Evolutionary conservation across 1,140 invertebrate species (phyloP).

Genomic region (Trissolcus basalis): DNA sequence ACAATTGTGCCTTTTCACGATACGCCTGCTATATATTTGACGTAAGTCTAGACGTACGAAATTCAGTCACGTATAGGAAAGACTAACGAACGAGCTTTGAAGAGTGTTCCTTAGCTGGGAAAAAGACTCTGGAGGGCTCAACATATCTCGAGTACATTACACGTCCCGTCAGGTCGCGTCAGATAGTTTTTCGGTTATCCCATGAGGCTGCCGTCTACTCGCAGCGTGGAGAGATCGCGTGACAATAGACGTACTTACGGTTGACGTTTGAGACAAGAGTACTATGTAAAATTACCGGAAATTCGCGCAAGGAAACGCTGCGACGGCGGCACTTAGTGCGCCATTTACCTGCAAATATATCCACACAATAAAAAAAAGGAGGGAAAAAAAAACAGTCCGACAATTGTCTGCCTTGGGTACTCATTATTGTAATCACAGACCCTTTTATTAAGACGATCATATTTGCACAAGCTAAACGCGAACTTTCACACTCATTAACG

Average conservation of each 20-base stretch:
- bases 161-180: conserved; percentile 45
- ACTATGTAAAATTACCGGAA: conserved; percentile 53
- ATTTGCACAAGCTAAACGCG: conserved; percentile 23
- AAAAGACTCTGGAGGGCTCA: conserved; percentile 60
- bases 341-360: conserved; percentile 40
- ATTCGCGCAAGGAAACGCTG: conserved; percentile 44
- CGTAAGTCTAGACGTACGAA: conserved; percentile 16
- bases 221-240: conserved; percentile 55
- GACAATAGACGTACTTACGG: conserved; percentile 50
- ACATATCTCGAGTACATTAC: conserved; percentile 55
- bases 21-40: conserved; percentile 35
- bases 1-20: conserved; percentile 34
- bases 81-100: conserved; percentile 57
- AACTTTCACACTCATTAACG: no score
- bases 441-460: conserved; percentile 7
- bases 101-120: conserved; percentile 40
- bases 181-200: conserved; percentile 52
- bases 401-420: conserved; percentile 11
- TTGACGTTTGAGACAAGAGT: conserved; percentile 53
- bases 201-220: conserved; percentile 53
- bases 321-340: conserved; percentile 34
- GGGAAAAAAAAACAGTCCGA: conserved; percentile 10
- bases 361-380: not conserved
- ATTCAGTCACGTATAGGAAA: conserved; percentile 53
- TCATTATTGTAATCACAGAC: conserved; percentile 36